Evolutionary conservation across 2,888 invertebrate species (phyloP).

Genomic region (Cancer borealis): DNA sequence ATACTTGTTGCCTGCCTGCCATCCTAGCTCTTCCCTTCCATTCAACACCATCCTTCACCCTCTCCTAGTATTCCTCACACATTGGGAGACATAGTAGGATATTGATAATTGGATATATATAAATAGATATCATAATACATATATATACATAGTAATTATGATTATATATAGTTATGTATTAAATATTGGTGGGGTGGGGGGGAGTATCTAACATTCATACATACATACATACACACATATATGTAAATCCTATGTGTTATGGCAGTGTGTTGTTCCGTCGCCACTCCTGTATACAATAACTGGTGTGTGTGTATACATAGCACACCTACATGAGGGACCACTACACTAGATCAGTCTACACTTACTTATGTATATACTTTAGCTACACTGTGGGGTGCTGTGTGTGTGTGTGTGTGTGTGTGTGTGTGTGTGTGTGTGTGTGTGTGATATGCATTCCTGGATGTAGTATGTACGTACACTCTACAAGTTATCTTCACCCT

Average conservation of each 20-base stretch:
- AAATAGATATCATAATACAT: no score
- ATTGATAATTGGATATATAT: no score
- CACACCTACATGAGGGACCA: background rate
- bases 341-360: background rate
- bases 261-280: constrained; percentile 7
- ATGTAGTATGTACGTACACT: background rate
- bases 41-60: no score
- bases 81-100: no score
- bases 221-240: background rate
- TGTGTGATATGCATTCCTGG: no score
- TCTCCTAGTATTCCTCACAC: no score
- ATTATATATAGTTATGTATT: no score
- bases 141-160: no score
- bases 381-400: background rate
- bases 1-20: no score
- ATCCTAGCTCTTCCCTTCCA: no score
- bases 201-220: background rate
- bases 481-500: no score
- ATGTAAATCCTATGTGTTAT: background rate
- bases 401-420: background rate
- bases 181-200: no score
- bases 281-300: constrained; percentile 8
- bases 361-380: background rate
- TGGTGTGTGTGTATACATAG: background rate
- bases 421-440: background rate